phyloP scores from a whole-genome alignment of 2,113 vertebrate species.

The Silurus glanis region DNA sequence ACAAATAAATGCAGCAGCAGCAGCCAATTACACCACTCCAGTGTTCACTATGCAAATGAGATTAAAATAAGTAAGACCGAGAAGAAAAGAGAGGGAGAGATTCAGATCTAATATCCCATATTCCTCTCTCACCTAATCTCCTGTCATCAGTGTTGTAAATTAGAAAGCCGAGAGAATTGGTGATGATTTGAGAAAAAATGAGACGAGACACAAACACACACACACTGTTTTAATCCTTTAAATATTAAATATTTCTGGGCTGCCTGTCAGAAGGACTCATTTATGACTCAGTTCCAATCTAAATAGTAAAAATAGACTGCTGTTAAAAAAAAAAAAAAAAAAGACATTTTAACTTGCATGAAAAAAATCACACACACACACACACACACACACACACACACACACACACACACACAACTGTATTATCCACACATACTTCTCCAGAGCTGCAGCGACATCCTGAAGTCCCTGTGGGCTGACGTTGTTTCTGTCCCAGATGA shows the following conservation, averaged over 20 bases:
- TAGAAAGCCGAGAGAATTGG: background rate
- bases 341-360: too few species aligned
- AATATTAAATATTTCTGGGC: background rate
- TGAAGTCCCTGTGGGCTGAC: constrained; percentile 94
- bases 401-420: constrained; percentile 9
- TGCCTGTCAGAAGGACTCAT: background rate
- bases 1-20: constrained; percentile 14
- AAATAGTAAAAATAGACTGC: background rate
- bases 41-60: constrained; percentile 21
- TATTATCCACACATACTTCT: constrained; percentile 80
- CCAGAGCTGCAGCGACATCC: constrained; percentile 92
- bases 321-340: background rate
- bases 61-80: constrained; percentile 4
- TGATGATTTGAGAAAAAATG: background rate
- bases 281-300: background rate
- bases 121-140: background rate
- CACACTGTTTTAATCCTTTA: background rate
- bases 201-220: background rate
- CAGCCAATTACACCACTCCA: constrained; percentile 24
- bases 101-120: background rate
- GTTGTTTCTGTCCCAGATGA: constrained; percentile 98
- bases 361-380: background rate
- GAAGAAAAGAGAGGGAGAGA: background rate
- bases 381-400: background rate
- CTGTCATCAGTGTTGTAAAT: background rate